These are phyloP conservation scores for Champsocephalus esox DNA, from an alignment of 2,797 vertebrate genomes.

Conservation along the genomic window DNA sequence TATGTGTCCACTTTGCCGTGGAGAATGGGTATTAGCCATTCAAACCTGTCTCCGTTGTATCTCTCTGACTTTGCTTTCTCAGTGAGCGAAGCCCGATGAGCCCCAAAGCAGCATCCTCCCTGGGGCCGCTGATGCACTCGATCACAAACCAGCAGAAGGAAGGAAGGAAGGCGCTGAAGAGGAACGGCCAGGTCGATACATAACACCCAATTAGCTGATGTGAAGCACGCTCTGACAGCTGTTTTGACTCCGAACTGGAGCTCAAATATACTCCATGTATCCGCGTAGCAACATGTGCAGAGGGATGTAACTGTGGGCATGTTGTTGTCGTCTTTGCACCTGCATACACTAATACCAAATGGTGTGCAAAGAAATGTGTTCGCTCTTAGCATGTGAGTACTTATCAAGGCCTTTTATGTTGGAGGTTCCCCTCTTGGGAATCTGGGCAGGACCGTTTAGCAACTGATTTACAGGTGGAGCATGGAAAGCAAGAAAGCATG, in stretches of 20 bases:
- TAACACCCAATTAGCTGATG: not conserved
- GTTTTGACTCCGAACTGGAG: not conserved
- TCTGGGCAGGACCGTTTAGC: not conserved
- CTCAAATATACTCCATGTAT: not conserved
- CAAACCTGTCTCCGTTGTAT: not conserved
- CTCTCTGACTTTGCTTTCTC: too few species aligned
- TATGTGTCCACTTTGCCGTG: slow-evolving; percentile 9
- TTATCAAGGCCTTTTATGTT: not conserved
- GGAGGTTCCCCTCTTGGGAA: not conserved
- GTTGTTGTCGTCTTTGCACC: not conserved
- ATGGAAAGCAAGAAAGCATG: not conserved
- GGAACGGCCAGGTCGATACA: slow-evolving; percentile 3
- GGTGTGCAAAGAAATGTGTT: not conserved
- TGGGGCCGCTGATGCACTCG: slow-evolving; percentile 46
- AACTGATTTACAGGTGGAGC: not conserved
- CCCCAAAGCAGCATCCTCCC: slow-evolving; percentile 45
- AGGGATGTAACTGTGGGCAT: not conserved
- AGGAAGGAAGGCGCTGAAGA: slow-evolving; percentile 34
- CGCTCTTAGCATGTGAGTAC: not conserved
- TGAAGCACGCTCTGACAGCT: not conserved
- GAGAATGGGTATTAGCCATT: not conserved
- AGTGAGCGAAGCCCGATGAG: slow-evolving; percentile 45
- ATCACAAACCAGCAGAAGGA: slow-evolving; percentile 45
- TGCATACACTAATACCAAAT: not conserved
- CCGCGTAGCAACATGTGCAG: fast-evolving